Evolutionary conservation across 2,797 vertebrate species (phyloP).

Genomic region (Molossus molossus): DNA sequence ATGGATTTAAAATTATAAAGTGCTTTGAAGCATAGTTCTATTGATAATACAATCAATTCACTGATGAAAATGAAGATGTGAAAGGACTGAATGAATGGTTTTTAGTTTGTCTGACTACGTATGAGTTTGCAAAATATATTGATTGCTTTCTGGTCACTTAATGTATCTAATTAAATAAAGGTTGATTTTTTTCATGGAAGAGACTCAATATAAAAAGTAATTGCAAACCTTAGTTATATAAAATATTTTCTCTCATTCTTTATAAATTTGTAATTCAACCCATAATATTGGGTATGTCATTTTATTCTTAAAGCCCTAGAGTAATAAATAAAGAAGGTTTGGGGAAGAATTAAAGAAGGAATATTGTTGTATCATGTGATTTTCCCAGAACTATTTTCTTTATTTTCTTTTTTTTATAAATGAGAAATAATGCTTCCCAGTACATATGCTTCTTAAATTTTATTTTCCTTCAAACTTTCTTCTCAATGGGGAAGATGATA

Average conservation of each 20-base stretch:
- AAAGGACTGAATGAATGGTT: not conserved
- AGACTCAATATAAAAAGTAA: conserved; percentile 31
- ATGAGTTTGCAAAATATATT: not conserved
- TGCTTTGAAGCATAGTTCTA: conserved; percentile 32
- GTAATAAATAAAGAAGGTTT: not conserved
- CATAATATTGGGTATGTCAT: not conserved
- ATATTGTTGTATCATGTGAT: not conserved
- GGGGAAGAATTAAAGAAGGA: not conserved
- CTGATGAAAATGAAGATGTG: conserved; percentile 12
- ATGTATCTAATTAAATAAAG: conserved; percentile 49
- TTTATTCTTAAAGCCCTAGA: not conserved
- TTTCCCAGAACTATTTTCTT: not conserved
- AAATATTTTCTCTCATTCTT: conserved; percentile 47
- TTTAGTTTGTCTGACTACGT: conserved; percentile 45
- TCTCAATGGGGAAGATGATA: not conserved
- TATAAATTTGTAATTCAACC: conserved; percentile 50
- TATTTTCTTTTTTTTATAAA: not conserved
- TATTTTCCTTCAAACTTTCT: conserved; percentile 59
- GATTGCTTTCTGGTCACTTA: conserved; percentile 25
- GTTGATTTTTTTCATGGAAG: conserved; percentile 24
- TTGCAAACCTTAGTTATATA: conserved; percentile 36
- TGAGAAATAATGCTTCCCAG: not conserved
- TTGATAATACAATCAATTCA: conserved; percentile 59
- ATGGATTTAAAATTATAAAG: conserved; percentile 3
- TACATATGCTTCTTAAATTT: not conserved